Evolutionary conservation across 1,140 invertebrate genomes (phyloP), one percentile per base, ranked within the genome.

Genomic region (Maniola jurtina): DNA sequence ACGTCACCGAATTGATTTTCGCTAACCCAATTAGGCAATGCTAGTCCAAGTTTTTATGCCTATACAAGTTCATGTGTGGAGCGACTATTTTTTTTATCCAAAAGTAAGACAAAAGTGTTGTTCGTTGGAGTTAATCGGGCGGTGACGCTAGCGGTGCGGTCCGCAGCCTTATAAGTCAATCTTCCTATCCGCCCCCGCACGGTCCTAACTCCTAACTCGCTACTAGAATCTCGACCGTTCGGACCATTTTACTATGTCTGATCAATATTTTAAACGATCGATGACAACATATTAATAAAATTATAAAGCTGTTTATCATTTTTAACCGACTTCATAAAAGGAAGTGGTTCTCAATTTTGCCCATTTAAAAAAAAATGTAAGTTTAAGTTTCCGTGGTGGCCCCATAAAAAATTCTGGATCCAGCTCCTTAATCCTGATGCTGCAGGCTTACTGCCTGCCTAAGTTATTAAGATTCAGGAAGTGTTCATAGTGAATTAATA

Each of bases 101-200:
- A 81, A 83, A 74, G 62, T 65, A 73, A 77, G 82, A 76, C 74
- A 80, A 75, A 71, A 76, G 64, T 58, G n/a, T 57, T 64, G 78
- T 78, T 75, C 73, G 72, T 66, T 25, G 4, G 25, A 75, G 77
- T 83, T 83, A 81, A 81, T 83, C 77, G 73, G 71, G 78, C 80
- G 88, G 81, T 90, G 88, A 90, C 88, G 88, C 70, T 73, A 77
- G 64, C 70, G 69, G 67, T 72, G 72, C 72, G 75, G 71, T 71
- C 48, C 65, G 66, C 68, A 76, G 57, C 88, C 88, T 73, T 90
- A 88, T 87, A 88, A 76, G 85, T 78, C 66, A 68, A 79, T 83
- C 79, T 88, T 84, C 83, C 84, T 86, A 85, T 72, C 86, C 85
- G 84, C 88, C 88, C 86, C 86, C 87, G 78, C 72, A 61, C 40